Percentiles rank a stretch among this genome's conserved stretches.
phyloP scores from a whole-genome alignment of 2,113 vertebrate genomes.

The Corvus moneduloides region DNA sequence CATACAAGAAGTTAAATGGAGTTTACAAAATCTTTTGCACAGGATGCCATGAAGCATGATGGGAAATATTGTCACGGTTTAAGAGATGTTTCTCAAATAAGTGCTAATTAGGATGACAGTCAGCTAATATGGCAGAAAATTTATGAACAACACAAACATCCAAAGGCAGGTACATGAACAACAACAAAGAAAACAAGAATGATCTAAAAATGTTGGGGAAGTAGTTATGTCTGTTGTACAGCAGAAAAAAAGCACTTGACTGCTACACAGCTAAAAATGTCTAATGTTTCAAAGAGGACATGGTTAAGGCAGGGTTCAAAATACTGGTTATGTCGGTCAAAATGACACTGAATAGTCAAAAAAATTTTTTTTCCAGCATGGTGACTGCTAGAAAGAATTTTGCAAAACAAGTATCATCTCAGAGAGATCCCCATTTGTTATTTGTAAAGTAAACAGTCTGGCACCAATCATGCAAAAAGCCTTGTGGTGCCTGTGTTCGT shows the following conservation, averaged over 20 bases:
- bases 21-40: constrained; percentile 42
- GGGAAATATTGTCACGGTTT: constrained; percentile 74
- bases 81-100: constrained; percentile 29
- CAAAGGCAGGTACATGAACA: constrained; percentile 57
- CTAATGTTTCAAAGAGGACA: constrained; percentile 69
- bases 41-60: constrained; percentile 73
- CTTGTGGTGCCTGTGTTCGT: background rate
- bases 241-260: constrained; percentile 68
- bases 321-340: constrained; percentile 52
- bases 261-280: constrained; percentile 64
- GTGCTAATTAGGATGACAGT: constrained; percentile 39
- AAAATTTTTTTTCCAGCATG: background rate
- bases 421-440: background rate
- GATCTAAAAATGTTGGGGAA: constrained; percentile 48
- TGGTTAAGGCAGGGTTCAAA: constrained; percentile 80
- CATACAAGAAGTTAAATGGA: background rate
- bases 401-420: background rate
- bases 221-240: constrained; percentile 62
- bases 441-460: constrained; percentile 3
- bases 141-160: constrained; percentile 59
- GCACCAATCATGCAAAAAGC: background rate
- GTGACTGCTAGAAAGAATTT: background rate
- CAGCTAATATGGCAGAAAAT: constrained; percentile 32
- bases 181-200: constrained; percentile 60
- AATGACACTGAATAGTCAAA: background rate